These are phyloP conservation scores for Sipha maydis DNA, from an alignment of 2,888 invertebrate species.

Conservation along the genomic window DNA sequence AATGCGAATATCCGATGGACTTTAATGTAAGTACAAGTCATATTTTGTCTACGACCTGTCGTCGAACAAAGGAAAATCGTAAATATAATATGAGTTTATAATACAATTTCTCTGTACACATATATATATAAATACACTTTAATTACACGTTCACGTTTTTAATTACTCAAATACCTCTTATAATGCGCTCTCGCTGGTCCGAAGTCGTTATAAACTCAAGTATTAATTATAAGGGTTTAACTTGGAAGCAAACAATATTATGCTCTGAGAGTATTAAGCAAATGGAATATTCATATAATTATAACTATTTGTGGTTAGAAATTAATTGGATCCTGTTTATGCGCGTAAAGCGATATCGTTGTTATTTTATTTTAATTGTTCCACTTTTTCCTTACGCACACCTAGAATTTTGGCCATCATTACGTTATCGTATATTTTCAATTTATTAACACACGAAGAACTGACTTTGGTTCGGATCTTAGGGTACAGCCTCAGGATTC, in stretches of 20 bases:
- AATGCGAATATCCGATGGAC: too few species aligned
- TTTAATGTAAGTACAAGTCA: too few species aligned
- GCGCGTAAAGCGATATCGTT: too few species aligned
- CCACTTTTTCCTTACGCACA: too few species aligned
- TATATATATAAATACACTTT: neutral
- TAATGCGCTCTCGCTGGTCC: neutral
- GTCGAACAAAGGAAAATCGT: neutral
- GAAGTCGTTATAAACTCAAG: constrained; percentile 12
- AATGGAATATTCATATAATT: constrained; percentile 2
- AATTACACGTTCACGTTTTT: constrained; percentile 19
- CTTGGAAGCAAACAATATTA: constrained; percentile 6
- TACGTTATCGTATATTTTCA: too few species aligned
- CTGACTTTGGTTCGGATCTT: too few species aligned
- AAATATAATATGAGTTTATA: neutral
- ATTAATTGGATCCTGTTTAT: neutral
- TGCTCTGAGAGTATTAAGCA: neutral
- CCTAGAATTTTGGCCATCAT: too few species aligned
- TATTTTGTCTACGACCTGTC: neutral
- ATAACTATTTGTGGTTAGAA: neutral
- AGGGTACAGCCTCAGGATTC: too few species aligned
- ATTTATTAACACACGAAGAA: too few species aligned
- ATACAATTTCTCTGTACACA: too few species aligned
- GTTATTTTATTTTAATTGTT: too few species aligned
- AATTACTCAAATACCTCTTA: neutral
- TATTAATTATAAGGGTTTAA: constrained; percentile 17